Base-by-base conservation (phyloP, 1,140 invertebrate species). In the Neodiprion virginianus region DNA sequence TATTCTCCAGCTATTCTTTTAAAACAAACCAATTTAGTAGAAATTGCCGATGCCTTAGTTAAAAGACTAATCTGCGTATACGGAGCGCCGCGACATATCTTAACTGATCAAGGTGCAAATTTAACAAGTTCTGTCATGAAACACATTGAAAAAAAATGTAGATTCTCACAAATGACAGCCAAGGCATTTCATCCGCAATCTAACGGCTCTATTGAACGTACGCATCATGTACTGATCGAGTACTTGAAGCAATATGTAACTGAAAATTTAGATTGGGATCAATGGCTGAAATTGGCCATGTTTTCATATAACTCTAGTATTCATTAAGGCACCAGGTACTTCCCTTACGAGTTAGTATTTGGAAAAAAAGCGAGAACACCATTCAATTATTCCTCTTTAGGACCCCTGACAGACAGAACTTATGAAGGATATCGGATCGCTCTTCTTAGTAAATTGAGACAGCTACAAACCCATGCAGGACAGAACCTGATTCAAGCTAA, bases 181-280 rank as follows among this genome's bases (percentile, higher is more conserved):
- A 82, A 77, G 10, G 75, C 79, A n/a, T 85, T 77, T 74, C 77
- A 82, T 69, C 85, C 84, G 21, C 77, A 86, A 81, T 17, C 17
- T 17, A 17, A 17, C 17, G 17, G 17, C 17, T 17, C 17, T 17
- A 17, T 17, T 17, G 17, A 17, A 17, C 17, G 17, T 17, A 17
- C 17, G 17, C 17, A 17, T 17, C 17, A 17, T 17, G 17, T 17
- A 77, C 71, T 28, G 85, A 84, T 72, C 82, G 83, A 10, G 80
- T 82, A 14, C 69, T 88, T 40, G 86, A 89, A 82, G 17, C 17
- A 17, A 17, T 17, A 17, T 8, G 11, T 73, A 7, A 21, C 50
- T 11, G 17, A 21, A 11, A 53, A n/a, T 53, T 53, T 53, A 11
- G 23, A 72, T 8, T 72, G n/a, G 65, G 50, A 66, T 28, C 7